Percentiles rank a stretch among this genome's conserved stretches.
Conservation (phyloP, 2,113 vertebrate genomes). For the Dunckerocampus dactyliophorus region DNA sequence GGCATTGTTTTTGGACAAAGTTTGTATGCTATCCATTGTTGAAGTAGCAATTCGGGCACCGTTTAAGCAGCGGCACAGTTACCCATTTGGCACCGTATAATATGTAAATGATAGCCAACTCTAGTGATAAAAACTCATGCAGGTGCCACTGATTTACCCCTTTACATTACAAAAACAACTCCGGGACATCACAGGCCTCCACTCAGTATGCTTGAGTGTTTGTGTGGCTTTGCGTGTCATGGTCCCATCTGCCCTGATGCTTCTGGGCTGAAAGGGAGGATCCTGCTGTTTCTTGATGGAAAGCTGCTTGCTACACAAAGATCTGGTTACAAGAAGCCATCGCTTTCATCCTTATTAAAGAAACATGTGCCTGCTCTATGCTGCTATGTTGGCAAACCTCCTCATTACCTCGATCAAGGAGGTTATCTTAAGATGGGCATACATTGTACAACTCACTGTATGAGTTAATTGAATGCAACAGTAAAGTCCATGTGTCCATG, state of each 20-base stretch:
- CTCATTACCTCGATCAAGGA: neutral
- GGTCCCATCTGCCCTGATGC: slow-evolving; percentile 67
- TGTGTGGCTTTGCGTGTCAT: slow-evolving; percentile 66
- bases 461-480: no score
- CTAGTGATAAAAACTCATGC: slow-evolving; percentile 27
- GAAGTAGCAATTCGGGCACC: no score
- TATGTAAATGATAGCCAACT: no score
- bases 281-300: slow-evolving; percentile 75
- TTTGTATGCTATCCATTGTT: no score
- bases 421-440: neutral
- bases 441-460: no score
- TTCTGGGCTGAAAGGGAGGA: slow-evolving; percentile 64
- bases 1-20: no score
- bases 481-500: no score
- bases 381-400: slow-evolving; percentile 40
- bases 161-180: neutral
- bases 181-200: neutral
- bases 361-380: slow-evolving; percentile 67
- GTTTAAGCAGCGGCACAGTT: no score
- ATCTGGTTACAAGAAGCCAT: slow-evolving; percentile 71
- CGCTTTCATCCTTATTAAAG: slow-evolving; percentile 80
- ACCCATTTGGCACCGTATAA: no score
- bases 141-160: slow-evolving; percentile 48
- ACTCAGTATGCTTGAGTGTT: slow-evolving; percentile 10
- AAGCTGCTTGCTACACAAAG: slow-evolving; percentile 70